phyloP scores from a whole-genome alignment of 2,113 vertebrate genomes.

The Paramormyrops kingsleyae region DNA sequence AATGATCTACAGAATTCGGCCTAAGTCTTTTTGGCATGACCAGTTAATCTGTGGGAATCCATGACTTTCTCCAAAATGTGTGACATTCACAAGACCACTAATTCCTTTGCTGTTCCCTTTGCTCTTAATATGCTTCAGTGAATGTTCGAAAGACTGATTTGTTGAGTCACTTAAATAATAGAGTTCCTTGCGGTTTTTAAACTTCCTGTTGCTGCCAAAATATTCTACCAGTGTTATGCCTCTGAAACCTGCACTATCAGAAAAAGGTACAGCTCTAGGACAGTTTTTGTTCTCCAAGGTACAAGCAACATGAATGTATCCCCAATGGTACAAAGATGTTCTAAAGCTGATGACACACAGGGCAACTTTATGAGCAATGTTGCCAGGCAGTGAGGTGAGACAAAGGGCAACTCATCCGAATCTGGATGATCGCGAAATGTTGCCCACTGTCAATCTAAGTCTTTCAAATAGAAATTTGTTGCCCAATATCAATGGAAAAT shows the following conservation, averaged over 20 bases:
- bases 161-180: not conserved
- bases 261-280: not conserved
- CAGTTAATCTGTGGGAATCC: not conserved
- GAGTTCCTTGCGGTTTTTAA: not conserved
- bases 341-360: not conserved
- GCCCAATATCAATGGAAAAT: not conserved
- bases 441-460: not conserved
- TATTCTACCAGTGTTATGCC: not conserved
- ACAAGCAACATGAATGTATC: not conserved
- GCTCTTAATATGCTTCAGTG: not conserved
- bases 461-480: not conserved
- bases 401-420: too few relatives aligned
- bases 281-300: not conserved
- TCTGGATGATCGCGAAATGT: too few relatives aligned
- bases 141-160: not conserved
- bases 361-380: not conserved
- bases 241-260: not conserved
- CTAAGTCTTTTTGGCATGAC: not conserved
- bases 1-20: not conserved
- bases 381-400: not conserved
- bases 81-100: not conserved
- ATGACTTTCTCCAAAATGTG: not conserved
- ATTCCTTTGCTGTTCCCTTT: not conserved
- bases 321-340: not conserved
- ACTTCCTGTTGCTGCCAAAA: not conserved